These are phyloP conservation scores for Gallinago nigripennis DNA, from an alignment of 2,797 vertebrate genomes.

Conservation along the genomic window DNA sequence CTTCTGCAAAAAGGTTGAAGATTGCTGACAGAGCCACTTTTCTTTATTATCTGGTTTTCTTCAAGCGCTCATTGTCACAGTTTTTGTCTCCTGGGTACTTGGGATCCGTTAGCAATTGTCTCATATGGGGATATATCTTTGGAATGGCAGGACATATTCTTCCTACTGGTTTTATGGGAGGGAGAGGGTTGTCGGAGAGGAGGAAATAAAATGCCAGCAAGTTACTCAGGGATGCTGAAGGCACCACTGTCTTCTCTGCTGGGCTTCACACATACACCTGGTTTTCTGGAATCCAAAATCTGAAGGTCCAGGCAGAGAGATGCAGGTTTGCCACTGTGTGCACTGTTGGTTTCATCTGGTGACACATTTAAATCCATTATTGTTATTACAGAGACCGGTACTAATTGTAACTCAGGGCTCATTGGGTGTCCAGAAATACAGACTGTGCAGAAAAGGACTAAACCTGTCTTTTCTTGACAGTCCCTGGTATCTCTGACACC, in stretches of 20 bases:
- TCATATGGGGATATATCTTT: not conserved
- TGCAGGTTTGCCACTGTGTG: not conserved
- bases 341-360: not conserved
- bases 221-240: not conserved
- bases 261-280: not conserved
- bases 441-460: not conserved
- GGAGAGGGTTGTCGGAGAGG: not conserved
- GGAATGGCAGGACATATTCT: not conserved
- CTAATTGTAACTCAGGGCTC: not conserved
- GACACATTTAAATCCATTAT: not conserved
- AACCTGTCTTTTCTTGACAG: not conserved
- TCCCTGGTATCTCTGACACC: not conserved
- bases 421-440: not conserved
- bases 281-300: not conserved
- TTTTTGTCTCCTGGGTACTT: not conserved
- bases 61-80: rapidly evolving
- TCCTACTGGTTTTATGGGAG: not conserved
- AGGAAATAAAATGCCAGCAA: not conserved
- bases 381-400: not conserved
- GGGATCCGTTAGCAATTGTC: not conserved
- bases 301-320: not conserved
- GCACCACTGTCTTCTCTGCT: not conserved
- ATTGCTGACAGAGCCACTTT: not conserved
- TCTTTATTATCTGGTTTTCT: rapidly evolving
- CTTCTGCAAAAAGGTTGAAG: not conserved